Conservation (phyloP, 37 sponge, comb jelly and placozoan genomes). For the Dysidea cf. avara region DNA sequence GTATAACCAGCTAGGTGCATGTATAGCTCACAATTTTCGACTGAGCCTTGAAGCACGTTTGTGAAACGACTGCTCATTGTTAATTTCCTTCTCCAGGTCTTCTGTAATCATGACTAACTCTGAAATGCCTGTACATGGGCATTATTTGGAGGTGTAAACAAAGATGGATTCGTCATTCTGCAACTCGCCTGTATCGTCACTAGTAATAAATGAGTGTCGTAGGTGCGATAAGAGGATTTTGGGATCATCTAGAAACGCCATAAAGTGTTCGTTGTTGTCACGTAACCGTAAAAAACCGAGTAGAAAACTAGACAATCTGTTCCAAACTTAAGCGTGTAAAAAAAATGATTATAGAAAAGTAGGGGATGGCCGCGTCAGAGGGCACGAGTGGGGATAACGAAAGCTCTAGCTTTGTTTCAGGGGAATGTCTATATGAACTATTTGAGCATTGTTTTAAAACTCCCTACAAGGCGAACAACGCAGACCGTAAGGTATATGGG, state of each 20-base stretch:
- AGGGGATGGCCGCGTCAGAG: too few species aligned
- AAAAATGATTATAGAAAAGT: too few species aligned
- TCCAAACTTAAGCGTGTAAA: too few species aligned
- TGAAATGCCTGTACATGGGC: constrained; percentile 53
- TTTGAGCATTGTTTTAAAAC: constrained; percentile 51
- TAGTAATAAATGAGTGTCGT: constrained; percentile 81
- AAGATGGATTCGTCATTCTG: not conserved
- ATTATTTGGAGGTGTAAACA: not conserved
- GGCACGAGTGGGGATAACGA: too few species aligned
- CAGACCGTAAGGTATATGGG: constrained; percentile 44
- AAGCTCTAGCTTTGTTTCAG: constrained; percentile 36
- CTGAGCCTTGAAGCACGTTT: constrained; percentile 35
- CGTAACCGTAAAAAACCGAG: too few species aligned
- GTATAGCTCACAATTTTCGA: constrained; percentile 62
- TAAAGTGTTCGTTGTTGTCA: constrained; percentile 6
- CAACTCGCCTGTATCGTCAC: constrained; percentile 81
- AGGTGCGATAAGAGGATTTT: constrained; percentile 59
- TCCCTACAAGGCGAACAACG: constrained; percentile 51
- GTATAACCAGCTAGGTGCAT: not conserved
- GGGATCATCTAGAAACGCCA: constrained; percentile 80
- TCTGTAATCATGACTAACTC: constrained; percentile 84
- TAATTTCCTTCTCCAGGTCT: constrained; percentile 78
- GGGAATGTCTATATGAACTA: constrained; percentile 57
- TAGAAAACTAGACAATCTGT: too few species aligned
- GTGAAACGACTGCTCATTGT: constrained; percentile 59